phyloP scores from a whole-genome alignment of 2,797 vertebrate species.

The Hyperoplus immaculatus region DNA sequence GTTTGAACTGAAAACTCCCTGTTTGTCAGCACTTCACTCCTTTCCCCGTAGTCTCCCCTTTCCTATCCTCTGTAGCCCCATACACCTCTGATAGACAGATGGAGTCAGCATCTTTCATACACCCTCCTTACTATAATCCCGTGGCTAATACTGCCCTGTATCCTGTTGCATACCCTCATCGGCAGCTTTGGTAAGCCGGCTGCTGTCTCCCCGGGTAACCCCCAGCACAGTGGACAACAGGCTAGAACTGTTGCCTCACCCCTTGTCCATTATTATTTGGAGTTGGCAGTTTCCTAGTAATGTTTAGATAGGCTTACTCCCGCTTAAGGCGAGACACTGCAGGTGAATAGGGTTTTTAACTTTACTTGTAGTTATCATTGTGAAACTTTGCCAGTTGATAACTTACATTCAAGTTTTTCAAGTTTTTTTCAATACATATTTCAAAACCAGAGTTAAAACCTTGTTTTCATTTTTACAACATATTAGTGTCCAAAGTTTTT shows the following conservation, averaged over 20 bases:
- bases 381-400: too few relatives aligned
- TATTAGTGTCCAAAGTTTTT: too few relatives aligned
- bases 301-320: not conserved
- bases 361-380: too few relatives aligned
- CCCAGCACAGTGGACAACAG: conserved; percentile 1
- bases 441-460: too few relatives aligned
- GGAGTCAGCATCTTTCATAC: conserved; percentile 76
- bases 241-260: conserved; percentile 26
- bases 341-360: too few relatives aligned
- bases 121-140: conserved; percentile 45
- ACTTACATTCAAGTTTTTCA: too few relatives aligned
- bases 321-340: not conserved
- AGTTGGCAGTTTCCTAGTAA: conserved; percentile 20
- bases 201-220: conserved; percentile 24
- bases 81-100: conserved; percentile 65
- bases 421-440: too few relatives aligned
- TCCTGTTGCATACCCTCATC: conserved; percentile 25
- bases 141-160: conserved; percentile 43
- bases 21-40: conserved; percentile 81
- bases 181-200: conserved; percentile 27
- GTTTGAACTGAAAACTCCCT: conserved; percentile 78
- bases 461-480: too few relatives aligned
- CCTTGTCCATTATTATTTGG: conserved; percentile 8
- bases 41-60: conserved; percentile 62
- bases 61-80: conserved; percentile 51